Base-by-base conservation (phyloP, 2,113 vertebrate species). In the Hippolais icterina region DNA sequence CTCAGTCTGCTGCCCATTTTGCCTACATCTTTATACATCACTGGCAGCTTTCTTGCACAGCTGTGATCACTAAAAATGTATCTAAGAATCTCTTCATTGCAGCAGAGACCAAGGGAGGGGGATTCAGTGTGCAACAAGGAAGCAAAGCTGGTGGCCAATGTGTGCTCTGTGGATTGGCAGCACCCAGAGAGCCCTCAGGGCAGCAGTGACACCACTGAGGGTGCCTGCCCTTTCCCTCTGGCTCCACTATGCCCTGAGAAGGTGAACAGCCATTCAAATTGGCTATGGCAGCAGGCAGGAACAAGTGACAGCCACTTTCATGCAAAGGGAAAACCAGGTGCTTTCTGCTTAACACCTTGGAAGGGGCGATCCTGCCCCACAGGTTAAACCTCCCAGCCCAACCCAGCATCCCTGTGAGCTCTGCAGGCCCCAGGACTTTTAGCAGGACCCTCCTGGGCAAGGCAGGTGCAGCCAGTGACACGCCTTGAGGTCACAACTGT, bases 391-490 rank as follows among this genome's bases (percentile, higher is more conserved):
- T 61, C 79, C 29, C 39, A 84, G 53, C 28, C 20, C 56, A 74
- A 13, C 15, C 28, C 82, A 60, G 64, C 49, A 53, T 12, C 64
- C 11, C 68, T 27, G 46, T 2, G 1, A 21, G 47, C 90, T 64
- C 27, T 22, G 2, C 75, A 75, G 37, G 31, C 31, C 22, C 27
- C 0, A 0, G 4, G 25, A 27, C 28, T 16, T 23, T 16, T 6
- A 61, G 65, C 50, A 56, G 5, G 1, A 11, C 47, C 37, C 37
- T 39, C 44, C 50, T 24, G 22, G 42, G 66, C 10, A 42, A 65
- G 42, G 61, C 63, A 83, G 52, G 15, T 37, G 41, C 68, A 54
- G 56, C 17, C 71, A 31, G 8, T 5, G 59, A 64, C 16, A 33
- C 1, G 2, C 63, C 49, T 23, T 22, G 42, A 80, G 44, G 54